These are phyloP conservation scores for Aselliscus stoliczkanus DNA, from an alignment of 2,797 vertebrate species.

Conservation along the genomic window DNA sequence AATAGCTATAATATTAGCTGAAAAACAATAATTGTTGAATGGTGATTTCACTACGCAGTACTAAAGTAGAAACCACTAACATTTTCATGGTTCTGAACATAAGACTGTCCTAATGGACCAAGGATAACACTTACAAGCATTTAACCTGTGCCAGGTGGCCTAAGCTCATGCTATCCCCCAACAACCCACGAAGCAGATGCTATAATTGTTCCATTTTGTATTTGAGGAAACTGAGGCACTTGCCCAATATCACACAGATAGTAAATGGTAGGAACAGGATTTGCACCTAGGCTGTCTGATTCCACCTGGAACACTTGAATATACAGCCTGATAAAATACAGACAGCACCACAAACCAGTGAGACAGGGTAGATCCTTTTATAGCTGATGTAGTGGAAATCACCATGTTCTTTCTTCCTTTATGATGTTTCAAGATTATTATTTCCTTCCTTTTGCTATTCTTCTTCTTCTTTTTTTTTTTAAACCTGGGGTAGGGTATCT, in stretches of 20 bases:
- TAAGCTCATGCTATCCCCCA: neutral
- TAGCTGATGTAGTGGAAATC: neutral
- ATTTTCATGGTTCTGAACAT: neutral
- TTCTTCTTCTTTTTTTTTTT: too few species aligned
- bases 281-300: neutral
- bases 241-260: neutral
- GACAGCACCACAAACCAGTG: neutral
- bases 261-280: neutral
- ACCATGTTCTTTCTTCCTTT: neutral
- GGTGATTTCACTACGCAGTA: neutral
- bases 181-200: neutral
- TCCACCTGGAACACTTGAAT: neutral
- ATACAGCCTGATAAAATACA: neutral
- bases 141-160: neutral
- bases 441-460: neutral
- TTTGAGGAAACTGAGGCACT: neutral
- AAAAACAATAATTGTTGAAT: neutral
- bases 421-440: neutral
- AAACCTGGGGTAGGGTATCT: too few species aligned
- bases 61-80: neutral
- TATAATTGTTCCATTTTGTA: neutral
- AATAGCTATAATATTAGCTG: neutral
- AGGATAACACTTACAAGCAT: neutral
- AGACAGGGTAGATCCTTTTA: neutral
- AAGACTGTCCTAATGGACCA: neutral